A percentile compares a stretch with the other conserved stretches of the same genome.
These are phyloP conservation scores for Allophyes oxyacanthae DNA, from an alignment of 2,888 invertebrate species.

Conservation along the genomic window DNA sequence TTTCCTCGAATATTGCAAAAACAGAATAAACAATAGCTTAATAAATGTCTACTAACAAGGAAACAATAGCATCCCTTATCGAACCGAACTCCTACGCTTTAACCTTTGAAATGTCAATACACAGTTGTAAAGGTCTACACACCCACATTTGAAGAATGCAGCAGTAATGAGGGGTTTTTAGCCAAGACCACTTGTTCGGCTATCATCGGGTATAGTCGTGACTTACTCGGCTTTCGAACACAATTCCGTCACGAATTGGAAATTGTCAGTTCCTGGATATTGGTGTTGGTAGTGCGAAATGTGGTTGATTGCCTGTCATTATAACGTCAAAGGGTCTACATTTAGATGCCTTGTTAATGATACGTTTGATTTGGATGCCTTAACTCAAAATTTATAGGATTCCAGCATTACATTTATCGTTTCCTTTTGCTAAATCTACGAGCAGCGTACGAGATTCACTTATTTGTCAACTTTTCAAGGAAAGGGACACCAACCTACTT, in stretches of 20 bases:
- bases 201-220: conserved; percentile 43
- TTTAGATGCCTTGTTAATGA: conserved; percentile 9
- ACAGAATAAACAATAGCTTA: conserved; percentile 29
- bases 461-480: too few relatives aligned
- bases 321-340: conserved; percentile 23
- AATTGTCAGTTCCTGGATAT: conserved; percentile 36
- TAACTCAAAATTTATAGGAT: not conserved
- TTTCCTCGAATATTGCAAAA: conserved; percentile 26
- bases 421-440: too few relatives aligned
- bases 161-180: conserved; percentile 68
- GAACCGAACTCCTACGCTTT: conserved; percentile 36
- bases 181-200: conserved; percentile 48
- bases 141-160: conserved; percentile 56
- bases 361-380: not conserved
- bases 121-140: conserved; percentile 40
- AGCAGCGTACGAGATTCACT: too few relatives aligned
- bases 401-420: too few relatives aligned
- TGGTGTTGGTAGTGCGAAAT: conserved; percentile 26
- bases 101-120: conserved; percentile 45
- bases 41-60: conserved; percentile 28
- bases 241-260: conserved; percentile 52
- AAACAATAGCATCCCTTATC: conserved; percentile 34
- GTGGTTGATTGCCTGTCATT: conserved; percentile 36
- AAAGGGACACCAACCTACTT: too few relatives aligned
- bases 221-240: conserved; percentile 49